phyloP scores from a whole-genome alignment of 2,797 vertebrate genomes.

The Etheostoma nigrum region DNA sequence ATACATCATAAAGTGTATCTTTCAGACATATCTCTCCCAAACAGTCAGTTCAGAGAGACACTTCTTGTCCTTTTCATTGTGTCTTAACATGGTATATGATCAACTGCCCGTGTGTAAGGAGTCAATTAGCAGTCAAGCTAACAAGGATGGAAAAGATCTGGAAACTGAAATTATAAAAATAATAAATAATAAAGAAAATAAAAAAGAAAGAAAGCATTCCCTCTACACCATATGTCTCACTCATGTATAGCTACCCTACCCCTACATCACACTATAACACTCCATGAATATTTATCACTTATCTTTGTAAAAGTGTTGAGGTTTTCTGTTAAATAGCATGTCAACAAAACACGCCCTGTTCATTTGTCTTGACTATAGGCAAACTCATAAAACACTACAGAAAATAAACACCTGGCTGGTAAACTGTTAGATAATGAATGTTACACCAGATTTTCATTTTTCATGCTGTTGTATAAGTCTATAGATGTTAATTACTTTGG shows the following conservation, averaged over 20 bases:
- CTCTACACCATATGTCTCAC: neutral
- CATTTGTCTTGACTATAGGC: conserved; percentile 61
- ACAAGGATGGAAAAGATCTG: neutral
- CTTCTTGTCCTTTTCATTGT: conserved; percentile 6
- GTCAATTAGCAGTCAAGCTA: conserved; percentile 25
- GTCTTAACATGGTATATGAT: conserved; percentile 20
- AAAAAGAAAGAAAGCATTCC: neutral
- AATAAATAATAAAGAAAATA: neutral
- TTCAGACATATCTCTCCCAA: neutral
- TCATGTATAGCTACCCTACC: neutral
- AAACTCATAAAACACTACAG: conserved; percentile 36
- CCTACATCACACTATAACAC: too few species aligned
- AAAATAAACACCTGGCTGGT: conserved; percentile 68
- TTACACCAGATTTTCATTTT: conserved; percentile 55
- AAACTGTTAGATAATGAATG: conserved; percentile 65
- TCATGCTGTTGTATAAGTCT: conserved; percentile 52
- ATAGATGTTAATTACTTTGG: conserved; percentile 64
- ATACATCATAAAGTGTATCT: neutral
- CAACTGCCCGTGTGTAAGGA: neutral
- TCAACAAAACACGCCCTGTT: conserved; percentile 24
- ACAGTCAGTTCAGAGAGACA: neutral
- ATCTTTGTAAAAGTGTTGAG: conserved; percentile 22
- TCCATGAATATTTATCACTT: neutral
- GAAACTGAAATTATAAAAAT: neutral
- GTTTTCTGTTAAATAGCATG: conserved; percentile 52